Evolutionary conservation across 1,140 invertebrate genomes (phyloP).

Genomic region (Panulirus ornatus): DNA sequence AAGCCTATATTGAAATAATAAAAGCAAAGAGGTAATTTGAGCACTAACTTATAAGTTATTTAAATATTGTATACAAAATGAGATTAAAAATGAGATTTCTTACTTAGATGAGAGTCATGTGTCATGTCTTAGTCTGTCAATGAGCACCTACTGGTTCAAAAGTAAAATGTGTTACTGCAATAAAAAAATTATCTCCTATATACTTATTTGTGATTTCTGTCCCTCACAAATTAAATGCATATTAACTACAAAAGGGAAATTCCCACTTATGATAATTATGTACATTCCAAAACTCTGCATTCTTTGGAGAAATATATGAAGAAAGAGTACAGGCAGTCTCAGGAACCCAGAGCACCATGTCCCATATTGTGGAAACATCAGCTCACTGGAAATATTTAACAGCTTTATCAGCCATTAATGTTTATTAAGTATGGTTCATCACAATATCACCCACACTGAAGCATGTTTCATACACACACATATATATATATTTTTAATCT

Average conservation of each 20-base stretch:
- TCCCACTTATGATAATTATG: slow-evolving; percentile 39
- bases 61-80: slow-evolving; percentile 1
- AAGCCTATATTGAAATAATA: neutral
- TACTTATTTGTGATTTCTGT: slow-evolving; percentile 10
- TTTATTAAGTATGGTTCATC: neutral
- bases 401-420: neutral
- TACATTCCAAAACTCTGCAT: slow-evolving; percentile 30
- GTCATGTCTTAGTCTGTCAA: slow-evolving; percentile 42
- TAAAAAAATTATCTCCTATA: neutral
- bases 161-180: slow-evolving; percentile 9
- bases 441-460: neutral
- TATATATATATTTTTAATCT: neutral
- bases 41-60: slow-evolving; percentile 22
- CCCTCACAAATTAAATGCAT: slow-evolving; percentile 37
- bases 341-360: slow-evolving; percentile 13
- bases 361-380: no score
- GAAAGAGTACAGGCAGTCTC: slow-evolving; percentile 15
- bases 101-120: neutral
- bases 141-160: slow-evolving; percentile 39
- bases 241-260: slow-evolving; percentile 25
- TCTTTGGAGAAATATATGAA: slow-evolving; percentile 33
- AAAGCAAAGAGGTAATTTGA: slow-evolving; percentile 30
- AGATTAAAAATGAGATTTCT: slow-evolving; percentile 33
- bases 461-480: neutral
- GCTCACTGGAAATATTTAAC: slow-evolving; percentile 12